A percentile compares a stretch with the other conserved stretches of the same genome.
phyloP scores from a whole-genome alignment of 2,888 invertebrate species.

The Pheosia tremula region DNA sequence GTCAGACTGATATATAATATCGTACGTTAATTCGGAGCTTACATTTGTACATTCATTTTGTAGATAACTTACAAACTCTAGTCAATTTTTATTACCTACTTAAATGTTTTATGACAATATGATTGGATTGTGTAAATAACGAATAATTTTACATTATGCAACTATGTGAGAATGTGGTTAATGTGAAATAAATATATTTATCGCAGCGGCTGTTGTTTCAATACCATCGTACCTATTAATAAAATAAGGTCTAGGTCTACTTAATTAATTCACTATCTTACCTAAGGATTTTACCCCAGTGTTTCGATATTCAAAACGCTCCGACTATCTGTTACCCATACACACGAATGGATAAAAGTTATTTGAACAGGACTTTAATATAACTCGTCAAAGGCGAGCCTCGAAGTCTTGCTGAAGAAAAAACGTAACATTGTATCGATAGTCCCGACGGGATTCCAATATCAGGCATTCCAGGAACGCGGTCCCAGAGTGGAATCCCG shows the following conservation, averaged over 20 bases:
- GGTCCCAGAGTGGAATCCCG: conserved; percentile 45
- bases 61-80: conserved; percentile 75
- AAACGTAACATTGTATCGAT: conserved; percentile 47
- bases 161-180: conserved; percentile 70
- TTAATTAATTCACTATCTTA: conserved; percentile 3
- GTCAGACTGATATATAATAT: conserved; percentile 75
- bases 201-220: conserved; percentile 42
- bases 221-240: too few relatives aligned
- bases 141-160: conserved; percentile 43
- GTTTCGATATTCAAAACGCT: background rate
- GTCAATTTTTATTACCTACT: conserved; percentile 74
- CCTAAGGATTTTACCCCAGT: too few relatives aligned
- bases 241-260: too few relatives aligned
- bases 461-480: conserved; percentile 56
- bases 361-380: conserved; percentile 35
- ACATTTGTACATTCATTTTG: conserved; percentile 77
- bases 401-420: conserved; percentile 24
- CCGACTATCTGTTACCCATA: background rate
- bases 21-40: conserved; percentile 76
- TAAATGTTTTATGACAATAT: conserved; percentile 80
- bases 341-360: conserved; percentile 15
- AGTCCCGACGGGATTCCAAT: conserved; percentile 56
- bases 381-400: conserved; percentile 32
- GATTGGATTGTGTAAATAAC: conserved; percentile 76
- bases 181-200: conserved; percentile 74